Percentiles rank a stretch among this genome's conserved stretches.
Evolutionary conservation across 2,113 vertebrate genomes (phyloP).

Genomic region (Telmatochromis bifrenatus): DNA sequence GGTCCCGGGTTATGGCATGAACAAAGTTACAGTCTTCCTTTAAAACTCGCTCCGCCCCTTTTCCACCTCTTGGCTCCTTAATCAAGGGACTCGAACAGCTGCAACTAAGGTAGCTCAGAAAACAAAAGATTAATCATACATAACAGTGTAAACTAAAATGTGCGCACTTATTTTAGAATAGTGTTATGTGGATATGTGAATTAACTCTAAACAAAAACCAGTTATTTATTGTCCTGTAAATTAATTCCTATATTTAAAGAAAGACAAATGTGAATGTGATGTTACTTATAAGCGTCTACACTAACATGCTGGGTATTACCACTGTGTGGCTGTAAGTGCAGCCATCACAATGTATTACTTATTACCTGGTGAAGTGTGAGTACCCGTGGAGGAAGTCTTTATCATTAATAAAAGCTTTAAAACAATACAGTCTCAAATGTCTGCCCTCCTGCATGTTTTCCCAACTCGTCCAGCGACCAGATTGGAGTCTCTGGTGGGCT

Average conservation of each 20-base stretch:
- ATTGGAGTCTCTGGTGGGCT: background rate
- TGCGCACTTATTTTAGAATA: rapidly evolving
- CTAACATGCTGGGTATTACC: too few species aligned
- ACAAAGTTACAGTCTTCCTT: rapidly evolving
- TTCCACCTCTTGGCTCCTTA: too few species aligned
- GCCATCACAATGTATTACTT: background rate
- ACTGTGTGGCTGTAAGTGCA: too few species aligned
- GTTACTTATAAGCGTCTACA: too few species aligned
- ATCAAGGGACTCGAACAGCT: too few species aligned
- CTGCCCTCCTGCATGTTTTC: background rate
- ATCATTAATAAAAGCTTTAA: background rate
- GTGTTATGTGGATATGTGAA: too few species aligned
- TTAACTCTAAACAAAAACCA: rapidly evolving
- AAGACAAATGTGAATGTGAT: too few species aligned
- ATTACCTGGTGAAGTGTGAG: background rate
- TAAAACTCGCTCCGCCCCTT: rapidly evolving
- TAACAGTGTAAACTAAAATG: too few species aligned
- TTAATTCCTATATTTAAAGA: too few species aligned
- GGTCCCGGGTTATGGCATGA: too few species aligned
- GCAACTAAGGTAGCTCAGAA: too few species aligned
- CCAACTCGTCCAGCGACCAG: background rate
- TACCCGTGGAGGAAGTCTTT: background rate
- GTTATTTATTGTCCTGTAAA: too few species aligned
- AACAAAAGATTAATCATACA: rapidly evolving
- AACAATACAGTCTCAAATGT: background rate